Conservation (phyloP, 2,888 invertebrate species). For the Callimorpha dominula region DNA sequence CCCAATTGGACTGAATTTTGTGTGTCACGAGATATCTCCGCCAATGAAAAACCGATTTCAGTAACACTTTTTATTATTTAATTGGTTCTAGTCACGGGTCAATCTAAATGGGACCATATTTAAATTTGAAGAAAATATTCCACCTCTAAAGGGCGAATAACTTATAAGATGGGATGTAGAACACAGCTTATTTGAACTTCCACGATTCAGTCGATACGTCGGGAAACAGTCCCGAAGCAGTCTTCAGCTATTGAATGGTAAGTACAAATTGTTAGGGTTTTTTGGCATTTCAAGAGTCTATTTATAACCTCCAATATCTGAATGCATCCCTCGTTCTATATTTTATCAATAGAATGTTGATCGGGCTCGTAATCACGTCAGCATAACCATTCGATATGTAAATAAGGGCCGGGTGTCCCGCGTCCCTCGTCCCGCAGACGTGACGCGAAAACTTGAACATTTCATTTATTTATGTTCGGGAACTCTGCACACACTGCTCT, state of each 20-base stretch:
- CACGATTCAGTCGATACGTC: too few species aligned
- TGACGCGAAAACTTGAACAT: constrained; percentile 51
- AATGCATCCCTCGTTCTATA: constrained; percentile 20
- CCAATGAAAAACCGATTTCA: too few species aligned
- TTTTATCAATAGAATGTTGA: constrained; percentile 32
- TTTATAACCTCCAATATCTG: constrained; percentile 11
- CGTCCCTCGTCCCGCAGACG: constrained; percentile 32
- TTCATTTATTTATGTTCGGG: constrained; percentile 27
- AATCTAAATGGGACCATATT: too few species aligned
- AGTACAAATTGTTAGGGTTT: not conserved
- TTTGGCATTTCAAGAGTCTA: not conserved
- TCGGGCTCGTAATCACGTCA: constrained; percentile 23
- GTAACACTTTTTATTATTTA: too few species aligned
- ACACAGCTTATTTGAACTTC: too few species aligned
- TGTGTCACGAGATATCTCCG: too few species aligned
- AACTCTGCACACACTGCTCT: constrained; percentile 4
- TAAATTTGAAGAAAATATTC: too few species aligned
- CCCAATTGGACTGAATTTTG: too few species aligned
- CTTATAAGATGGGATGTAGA: too few species aligned
- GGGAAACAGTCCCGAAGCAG: not conserved
- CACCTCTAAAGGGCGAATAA: too few species aligned
- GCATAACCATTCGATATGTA: constrained; percentile 45
- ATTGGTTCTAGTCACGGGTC: too few species aligned
- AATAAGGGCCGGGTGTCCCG: constrained; percentile 19
- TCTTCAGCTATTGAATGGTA: not conserved